phyloP scores from a whole-genome alignment of 2,888 invertebrate species.

The Tipula vernalis region DNA sequence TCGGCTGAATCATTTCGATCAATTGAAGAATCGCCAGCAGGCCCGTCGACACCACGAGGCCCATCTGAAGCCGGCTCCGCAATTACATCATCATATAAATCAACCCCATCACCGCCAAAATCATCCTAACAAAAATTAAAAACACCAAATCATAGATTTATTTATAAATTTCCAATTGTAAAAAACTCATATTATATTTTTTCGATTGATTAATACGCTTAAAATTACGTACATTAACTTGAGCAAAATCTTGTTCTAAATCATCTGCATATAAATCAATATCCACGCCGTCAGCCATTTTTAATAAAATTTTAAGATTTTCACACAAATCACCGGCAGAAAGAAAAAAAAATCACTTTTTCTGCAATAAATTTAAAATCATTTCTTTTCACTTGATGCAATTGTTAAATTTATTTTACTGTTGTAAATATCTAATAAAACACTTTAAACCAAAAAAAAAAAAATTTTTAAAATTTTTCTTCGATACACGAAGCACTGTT shows the following conservation, averaged over 20 bases:
- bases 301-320: conserved; percentile 4
- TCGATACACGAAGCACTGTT: background rate
- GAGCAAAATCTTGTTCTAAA: conserved; percentile 87
- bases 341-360: background rate
- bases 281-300: conserved; percentile 91
- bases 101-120: conserved; percentile 55
- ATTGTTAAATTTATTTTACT: background rate
- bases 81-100: conserved; percentile 92
- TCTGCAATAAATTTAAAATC: background rate
- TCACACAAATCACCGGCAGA: background rate
- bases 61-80: conserved; percentile 50
- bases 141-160: conserved; percentile 8
- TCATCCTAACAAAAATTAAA: conserved; percentile 26
- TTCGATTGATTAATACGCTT: background rate
- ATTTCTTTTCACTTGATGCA: background rate
- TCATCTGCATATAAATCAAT: conserved; percentile 96
- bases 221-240: conserved; percentile 39
- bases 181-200: background rate
- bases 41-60: conserved; percentile 41
- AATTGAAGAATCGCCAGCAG: conserved; percentile 43
- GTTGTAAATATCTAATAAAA: background rate
- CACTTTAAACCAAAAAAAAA: background rate
- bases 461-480: background rate
- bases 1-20: conserved; percentile 47
- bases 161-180: background rate